Conservation (phyloP, 2,113 vertebrate species). For the Malaclemys terrapin region DNA sequence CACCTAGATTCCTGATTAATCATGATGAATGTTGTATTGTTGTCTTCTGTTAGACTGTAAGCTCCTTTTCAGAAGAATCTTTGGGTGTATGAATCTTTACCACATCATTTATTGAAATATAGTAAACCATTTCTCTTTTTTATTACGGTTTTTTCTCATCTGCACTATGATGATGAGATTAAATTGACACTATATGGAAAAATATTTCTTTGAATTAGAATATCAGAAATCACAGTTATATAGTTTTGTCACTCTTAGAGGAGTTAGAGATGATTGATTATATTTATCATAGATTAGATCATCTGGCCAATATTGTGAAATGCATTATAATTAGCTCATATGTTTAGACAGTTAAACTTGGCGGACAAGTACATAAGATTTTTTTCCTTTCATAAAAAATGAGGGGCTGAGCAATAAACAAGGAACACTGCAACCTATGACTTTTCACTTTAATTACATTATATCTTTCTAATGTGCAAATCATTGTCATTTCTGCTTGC, state of each 20-base stretch:
- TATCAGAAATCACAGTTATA: not conserved
- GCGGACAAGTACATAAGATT: not conserved
- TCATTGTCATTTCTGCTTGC: not conserved
- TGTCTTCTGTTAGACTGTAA: not conserved
- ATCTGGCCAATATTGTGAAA: not conserved
- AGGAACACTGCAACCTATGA: not conserved
- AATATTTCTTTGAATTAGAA: not conserved
- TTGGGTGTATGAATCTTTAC: not conserved
- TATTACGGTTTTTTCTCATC: not conserved
- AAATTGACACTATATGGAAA: not conserved
- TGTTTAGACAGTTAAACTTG: not conserved
- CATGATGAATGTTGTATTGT: not conserved
- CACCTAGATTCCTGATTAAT: not conserved
- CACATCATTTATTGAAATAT: not conserved
- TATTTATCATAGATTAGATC: not conserved
- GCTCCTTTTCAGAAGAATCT: not conserved
- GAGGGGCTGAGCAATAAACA: conserved; percentile 17
- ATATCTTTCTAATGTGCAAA: not conserved
- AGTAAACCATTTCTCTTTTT: not conserved
- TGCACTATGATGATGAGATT: not conserved
- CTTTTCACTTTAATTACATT: conserved; percentile 4
- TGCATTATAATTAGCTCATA: not conserved
- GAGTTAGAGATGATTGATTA: not conserved
- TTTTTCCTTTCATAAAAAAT: not conserved
- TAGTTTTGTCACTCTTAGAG: not conserved